These are phyloP conservation scores for Tenualosa thibaudeaui DNA, from an alignment of 2,797 vertebrate genomes.

Conservation along the genomic window DNA sequence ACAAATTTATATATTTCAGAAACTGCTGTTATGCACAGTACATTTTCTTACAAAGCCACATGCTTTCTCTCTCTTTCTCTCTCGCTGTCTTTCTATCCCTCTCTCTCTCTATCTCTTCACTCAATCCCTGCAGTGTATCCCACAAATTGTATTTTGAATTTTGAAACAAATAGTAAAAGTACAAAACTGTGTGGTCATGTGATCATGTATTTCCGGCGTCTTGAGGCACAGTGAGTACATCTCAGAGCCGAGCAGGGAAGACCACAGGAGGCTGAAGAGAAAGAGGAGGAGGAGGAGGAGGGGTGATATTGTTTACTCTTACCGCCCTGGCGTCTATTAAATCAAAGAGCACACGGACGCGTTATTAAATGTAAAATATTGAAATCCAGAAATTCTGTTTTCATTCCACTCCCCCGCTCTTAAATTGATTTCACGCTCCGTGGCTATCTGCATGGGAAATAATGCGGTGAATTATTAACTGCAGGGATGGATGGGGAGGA, in stretches of 20 bases:
- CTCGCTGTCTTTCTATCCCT: neutral
- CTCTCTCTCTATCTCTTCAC: neutral
- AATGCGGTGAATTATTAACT: slow-evolving; percentile 69
- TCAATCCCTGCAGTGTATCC: neutral
- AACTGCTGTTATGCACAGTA: too few species aligned
- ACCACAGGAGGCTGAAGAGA: neutral
- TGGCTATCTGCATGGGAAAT: slow-evolving; percentile 69
- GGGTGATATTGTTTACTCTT: slow-evolving; percentile 24
- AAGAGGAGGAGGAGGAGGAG: slow-evolving; percentile 14
- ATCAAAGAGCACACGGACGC: slow-evolving; percentile 58
- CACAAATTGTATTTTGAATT: neutral
- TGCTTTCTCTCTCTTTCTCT: neutral
- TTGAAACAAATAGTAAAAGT: neutral
- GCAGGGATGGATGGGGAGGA: slow-evolving; percentile 47
- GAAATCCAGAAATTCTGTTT: slow-evolving; percentile 66
- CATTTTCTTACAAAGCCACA: neutral
- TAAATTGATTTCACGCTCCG: slow-evolving; percentile 72
- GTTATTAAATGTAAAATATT: slow-evolving; percentile 68
- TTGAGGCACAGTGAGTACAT: neutral
- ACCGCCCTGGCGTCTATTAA: slow-evolving; percentile 60
- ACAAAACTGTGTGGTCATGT: neutral
- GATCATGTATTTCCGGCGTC: neutral
- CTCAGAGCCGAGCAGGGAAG: neutral
- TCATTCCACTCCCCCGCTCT: slow-evolving; percentile 62
- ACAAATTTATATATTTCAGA: neutral